Evolutionary conservation across 1,140 invertebrate genomes (phyloP).

Genomic region (Listronotus bonariensis): DNA sequence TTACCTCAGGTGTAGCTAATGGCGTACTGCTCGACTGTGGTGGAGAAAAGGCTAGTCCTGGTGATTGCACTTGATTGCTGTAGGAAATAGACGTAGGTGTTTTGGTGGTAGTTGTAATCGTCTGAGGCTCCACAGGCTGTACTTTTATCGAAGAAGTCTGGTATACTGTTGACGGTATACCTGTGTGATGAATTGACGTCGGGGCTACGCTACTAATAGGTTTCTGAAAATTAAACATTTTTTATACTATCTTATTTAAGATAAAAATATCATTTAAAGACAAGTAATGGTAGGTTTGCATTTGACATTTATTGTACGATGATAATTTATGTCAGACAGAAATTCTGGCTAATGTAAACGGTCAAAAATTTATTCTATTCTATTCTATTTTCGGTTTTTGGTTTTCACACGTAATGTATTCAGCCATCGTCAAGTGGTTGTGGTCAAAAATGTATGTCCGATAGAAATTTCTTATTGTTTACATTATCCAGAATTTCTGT

Average conservation of each 20-base stretch:
- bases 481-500: no score
- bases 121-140: slow-evolving; percentile 79
- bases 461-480: no score
- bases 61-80: slow-evolving; percentile 53
- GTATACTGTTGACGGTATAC: slow-evolving; percentile 76
- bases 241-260: neutral
- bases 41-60: slow-evolving; percentile 60
- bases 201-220: slow-evolving; percentile 83
- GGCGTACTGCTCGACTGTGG: slow-evolving; percentile 64
- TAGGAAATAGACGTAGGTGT: slow-evolving; percentile 43
- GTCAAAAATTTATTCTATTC: no score
- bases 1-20: slow-evolving; percentile 59
- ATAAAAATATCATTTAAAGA: no score
- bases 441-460: no score
- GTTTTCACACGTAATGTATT: no score
- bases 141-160: slow-evolving; percentile 81
- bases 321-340: no score
- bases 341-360: no score
- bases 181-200: slow-evolving; percentile 67
- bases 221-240: slow-evolving; percentile 59
- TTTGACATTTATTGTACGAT: no score
- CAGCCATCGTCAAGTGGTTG: no score
- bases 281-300: no score
- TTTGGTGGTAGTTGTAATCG: slow-evolving; percentile 57
- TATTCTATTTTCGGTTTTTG: no score